Evolutionary conservation across 2,888 invertebrate species (phyloP).

Genomic region (Andrena hattorfiana): DNA sequence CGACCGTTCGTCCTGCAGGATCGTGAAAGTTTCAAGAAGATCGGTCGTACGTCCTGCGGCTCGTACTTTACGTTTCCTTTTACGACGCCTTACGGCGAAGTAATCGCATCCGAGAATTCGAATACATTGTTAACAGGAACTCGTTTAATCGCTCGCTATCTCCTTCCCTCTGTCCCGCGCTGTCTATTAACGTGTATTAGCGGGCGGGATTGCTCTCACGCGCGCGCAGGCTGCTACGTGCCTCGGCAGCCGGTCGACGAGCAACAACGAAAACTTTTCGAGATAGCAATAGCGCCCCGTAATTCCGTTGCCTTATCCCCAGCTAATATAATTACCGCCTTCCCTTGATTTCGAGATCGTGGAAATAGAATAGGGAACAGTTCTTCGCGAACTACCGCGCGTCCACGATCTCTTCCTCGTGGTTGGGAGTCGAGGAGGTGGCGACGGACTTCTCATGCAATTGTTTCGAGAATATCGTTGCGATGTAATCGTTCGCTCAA

Average conservation of each 20-base stretch:
- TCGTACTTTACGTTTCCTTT: constrained; percentile 54
- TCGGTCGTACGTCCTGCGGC: constrained; percentile 27
- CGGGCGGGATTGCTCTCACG: constrained; percentile 8
- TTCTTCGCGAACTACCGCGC: constrained; percentile 1
- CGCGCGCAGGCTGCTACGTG: neutral
- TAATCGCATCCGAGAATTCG: constrained; percentile 51
- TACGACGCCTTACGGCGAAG: constrained; percentile 46
- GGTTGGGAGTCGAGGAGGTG: neutral
- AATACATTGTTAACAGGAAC: constrained; percentile 61
- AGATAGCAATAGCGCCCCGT: constrained; percentile 24
- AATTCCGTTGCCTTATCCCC: constrained; percentile 30
- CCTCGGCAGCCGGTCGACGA: neutral
- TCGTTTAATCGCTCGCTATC: constrained; percentile 26
- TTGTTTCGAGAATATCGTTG: neutral
- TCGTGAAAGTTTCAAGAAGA: constrained; percentile 61
- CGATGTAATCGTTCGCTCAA: neutral
- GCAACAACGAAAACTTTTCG: constrained; percentile 23
- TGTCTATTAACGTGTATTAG: constrained; percentile 52
- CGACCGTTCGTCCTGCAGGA: constrained; percentile 24
- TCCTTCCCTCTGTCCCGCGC: too few species aligned
- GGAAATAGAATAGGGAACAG: neutral
- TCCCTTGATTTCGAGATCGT: neutral
- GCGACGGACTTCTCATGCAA: neutral
- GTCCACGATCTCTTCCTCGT: constrained; percentile 17
- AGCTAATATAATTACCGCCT: constrained; percentile 29